phyloP scores from a whole-genome alignment of 2,113 vertebrate genomes.

The Anguilla rostrata region DNA sequence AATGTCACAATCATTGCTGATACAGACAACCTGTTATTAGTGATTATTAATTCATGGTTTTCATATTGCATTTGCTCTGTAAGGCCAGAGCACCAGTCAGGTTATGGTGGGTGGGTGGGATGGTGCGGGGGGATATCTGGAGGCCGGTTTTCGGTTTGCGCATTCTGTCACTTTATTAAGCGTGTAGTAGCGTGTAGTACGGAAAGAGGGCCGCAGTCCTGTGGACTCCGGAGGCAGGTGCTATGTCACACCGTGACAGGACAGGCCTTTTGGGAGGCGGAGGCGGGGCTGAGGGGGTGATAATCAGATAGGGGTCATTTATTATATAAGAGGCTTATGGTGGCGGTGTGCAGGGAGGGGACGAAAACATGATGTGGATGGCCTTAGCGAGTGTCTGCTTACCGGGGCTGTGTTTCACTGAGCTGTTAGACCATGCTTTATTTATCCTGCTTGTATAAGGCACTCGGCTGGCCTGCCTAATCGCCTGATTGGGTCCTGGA shows the following conservation, averaged over 20 bases:
- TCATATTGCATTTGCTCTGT: too few relatives aligned
- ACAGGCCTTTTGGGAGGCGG: constrained; percentile 14
- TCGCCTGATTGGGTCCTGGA: constrained; percentile 51
- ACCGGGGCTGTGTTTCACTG: constrained; percentile 46
- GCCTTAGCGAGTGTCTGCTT: constrained; percentile 51
- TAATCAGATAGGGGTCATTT: constrained; percentile 59
- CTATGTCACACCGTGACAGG: constrained; percentile 55
- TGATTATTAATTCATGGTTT: too few relatives aligned
- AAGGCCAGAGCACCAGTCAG: neutral
- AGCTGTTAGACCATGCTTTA: constrained; percentile 47
- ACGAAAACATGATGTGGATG: constrained; percentile 49
- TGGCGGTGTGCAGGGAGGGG: constrained; percentile 32
- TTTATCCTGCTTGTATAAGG: constrained; percentile 46
- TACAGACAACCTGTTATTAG: too few relatives aligned
- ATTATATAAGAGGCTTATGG: constrained; percentile 66
- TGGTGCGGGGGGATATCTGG: neutral
- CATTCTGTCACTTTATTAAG: too few relatives aligned
- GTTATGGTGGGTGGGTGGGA: neutral
- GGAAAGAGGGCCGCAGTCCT: constrained; percentile 67
- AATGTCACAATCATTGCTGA: too few relatives aligned
- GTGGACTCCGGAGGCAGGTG: constrained; percentile 54
- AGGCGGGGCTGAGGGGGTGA: constrained; percentile 18
- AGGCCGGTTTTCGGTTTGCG: too few relatives aligned
- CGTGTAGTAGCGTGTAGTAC: too few relatives aligned
- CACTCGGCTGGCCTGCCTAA: constrained; percentile 46